phyloP scores from a whole-genome alignment of 2,797 vertebrate genomes.

The Phalanger gymnotis region DNA sequence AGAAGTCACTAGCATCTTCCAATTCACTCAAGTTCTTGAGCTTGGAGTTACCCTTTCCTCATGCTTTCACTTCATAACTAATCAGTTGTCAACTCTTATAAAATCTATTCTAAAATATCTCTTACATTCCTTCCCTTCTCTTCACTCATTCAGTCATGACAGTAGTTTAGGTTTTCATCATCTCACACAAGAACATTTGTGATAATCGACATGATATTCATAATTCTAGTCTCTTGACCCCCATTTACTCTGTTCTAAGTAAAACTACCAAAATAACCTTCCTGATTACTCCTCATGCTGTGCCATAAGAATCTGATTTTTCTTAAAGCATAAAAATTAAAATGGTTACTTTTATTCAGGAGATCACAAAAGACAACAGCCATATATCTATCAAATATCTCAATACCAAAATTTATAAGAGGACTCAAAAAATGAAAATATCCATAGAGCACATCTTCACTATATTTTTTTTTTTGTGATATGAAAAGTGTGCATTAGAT shows the following conservation, averaged over 20 bases:
- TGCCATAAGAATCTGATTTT: not conserved
- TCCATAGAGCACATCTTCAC: not conserved
- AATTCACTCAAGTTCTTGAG: not conserved
- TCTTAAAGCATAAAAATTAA: not conserved
- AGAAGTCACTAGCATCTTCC: not conserved
- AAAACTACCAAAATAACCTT: not conserved
- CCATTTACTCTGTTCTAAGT: not conserved
- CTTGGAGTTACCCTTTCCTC: not conserved
- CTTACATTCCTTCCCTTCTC: not conserved
- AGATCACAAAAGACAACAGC: not conserved
- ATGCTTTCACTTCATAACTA: not conserved
- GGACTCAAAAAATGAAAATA: not conserved
- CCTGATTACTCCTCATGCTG: not conserved
- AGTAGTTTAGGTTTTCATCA: not conserved
- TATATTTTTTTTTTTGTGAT: not conserved
- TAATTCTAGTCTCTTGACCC: not conserved
- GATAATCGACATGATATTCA: not conserved
- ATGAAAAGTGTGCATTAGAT: not conserved
- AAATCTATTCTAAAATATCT: not conserved
- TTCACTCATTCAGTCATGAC: not conserved
- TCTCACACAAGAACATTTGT: not conserved
- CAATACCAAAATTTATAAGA: not conserved
- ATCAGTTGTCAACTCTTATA: not conserved
- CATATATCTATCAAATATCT: not conserved
- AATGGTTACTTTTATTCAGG: not conserved